Conservation (phyloP, 1,140 invertebrate species). For the Nephila pilipes region DNA sequence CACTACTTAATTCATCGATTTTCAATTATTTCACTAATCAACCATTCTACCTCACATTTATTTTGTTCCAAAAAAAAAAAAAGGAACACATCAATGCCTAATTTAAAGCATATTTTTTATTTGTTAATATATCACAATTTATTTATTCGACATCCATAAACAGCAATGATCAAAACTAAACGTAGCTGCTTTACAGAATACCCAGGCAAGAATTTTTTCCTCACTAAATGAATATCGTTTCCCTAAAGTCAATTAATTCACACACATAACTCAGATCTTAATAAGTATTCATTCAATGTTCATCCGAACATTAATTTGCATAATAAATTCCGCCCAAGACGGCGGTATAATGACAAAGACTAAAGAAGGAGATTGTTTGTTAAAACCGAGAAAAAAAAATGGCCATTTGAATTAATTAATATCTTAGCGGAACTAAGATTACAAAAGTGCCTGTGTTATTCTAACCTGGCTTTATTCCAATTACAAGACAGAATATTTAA, state of each 20-base stretch:
- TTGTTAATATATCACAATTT: too few relatives aligned
- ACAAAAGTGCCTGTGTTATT: not conserved
- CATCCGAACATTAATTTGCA: conserved; percentile 31
- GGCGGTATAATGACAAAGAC: conserved; percentile 6
- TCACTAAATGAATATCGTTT: not conserved
- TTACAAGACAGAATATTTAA: conserved; percentile 10
- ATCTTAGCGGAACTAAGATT: not conserved
- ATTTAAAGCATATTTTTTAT: too few relatives aligned
- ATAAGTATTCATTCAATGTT: conserved; percentile 33
- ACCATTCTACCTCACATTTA: too few relatives aligned
- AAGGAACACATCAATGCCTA: too few relatives aligned
- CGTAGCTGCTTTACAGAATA: not conserved
- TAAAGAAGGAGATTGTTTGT: not conserved
- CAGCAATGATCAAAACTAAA: not conserved
- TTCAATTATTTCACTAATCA: too few relatives aligned
- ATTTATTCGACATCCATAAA: not conserved
- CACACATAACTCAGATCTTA: not conserved
- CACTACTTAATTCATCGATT: too few relatives aligned
- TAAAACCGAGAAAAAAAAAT: not conserved
- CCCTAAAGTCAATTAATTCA: conserved; percentile 9
- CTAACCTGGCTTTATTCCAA: not conserved
- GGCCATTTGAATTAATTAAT: conserved; percentile 7
- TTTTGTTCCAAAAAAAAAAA: too few relatives aligned
- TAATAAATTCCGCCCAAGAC: conserved; percentile 51
- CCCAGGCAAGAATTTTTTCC: not conserved